These are phyloP conservation scores for Acleris sparsana DNA, from an alignment of 2,888 invertebrate species.

Conservation along the genomic window DNA sequence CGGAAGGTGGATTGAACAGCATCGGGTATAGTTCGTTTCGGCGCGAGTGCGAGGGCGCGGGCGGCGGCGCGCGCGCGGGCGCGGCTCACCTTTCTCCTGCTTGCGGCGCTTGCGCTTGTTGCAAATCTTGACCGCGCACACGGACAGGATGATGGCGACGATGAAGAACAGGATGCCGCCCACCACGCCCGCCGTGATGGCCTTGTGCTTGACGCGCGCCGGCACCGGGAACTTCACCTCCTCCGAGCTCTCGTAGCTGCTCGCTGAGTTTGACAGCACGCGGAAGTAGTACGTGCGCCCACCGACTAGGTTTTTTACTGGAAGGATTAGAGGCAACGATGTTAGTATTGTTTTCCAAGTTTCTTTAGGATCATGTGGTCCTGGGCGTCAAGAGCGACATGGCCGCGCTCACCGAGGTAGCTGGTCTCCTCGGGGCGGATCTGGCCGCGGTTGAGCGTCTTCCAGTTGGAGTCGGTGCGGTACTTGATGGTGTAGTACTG, in stretches of 20 bases:
- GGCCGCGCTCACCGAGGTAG: conserved; percentile 86
- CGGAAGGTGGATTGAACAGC: too few relatives aligned
- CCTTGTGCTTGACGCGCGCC: conserved; percentile 96
- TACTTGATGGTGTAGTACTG: conserved; percentile 96
- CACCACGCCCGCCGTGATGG: conserved; percentile 97
- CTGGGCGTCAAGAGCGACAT: too few relatives aligned
- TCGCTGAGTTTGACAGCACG: conserved; percentile 93
- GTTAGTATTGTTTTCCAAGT: too few relatives aligned
- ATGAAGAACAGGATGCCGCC: conserved; percentile 98
- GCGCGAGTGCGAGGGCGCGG: conserved; percentile 56
- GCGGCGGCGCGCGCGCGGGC: conserved; percentile 35
- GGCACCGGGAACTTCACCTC: conserved; percentile 95
- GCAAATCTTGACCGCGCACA: conserved; percentile 98
- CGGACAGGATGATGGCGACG: conserved; percentile 97
- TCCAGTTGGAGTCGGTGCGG: conserved; percentile 95
- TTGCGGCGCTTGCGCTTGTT: conserved; percentile 98
- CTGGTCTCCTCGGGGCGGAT: conserved; percentile 95
- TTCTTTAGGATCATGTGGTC: too few relatives aligned
- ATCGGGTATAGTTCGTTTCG: not conserved
- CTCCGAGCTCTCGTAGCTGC: conserved; percentile 93
- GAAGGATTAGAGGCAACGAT: conserved; percentile 39
- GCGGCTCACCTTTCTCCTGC: conserved; percentile 96
- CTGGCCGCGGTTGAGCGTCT: conserved; percentile 93
- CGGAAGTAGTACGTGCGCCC: conserved; percentile 96
- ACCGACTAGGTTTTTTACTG: conserved; percentile 95